Conservation (phyloP, 2,888 invertebrate genomes). For the Tubulanus polymorphus region DNA sequence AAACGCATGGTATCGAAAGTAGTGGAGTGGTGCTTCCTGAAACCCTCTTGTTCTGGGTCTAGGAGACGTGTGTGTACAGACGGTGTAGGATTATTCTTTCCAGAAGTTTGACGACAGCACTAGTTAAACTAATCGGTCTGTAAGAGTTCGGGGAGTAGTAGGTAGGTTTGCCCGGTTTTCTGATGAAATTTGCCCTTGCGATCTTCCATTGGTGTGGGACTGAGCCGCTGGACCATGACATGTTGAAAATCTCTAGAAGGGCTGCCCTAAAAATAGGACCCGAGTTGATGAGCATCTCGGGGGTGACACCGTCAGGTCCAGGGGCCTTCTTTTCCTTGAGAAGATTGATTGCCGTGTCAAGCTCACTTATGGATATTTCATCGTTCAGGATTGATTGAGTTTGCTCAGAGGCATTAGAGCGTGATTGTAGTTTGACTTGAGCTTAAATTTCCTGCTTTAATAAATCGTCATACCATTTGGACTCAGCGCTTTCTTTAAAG, state of each 20-base stretch:
- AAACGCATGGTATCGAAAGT: too few relatives aligned
- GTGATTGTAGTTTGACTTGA: too few relatives aligned
- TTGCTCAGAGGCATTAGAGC: too few relatives aligned
- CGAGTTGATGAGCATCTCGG: background rate
- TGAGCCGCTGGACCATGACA: background rate
- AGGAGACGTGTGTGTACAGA: background rate
- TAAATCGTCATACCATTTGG: too few relatives aligned
- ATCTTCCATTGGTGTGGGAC: background rate
- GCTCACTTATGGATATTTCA: too few relatives aligned
- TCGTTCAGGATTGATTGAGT: too few relatives aligned
- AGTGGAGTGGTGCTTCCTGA: too few relatives aligned
- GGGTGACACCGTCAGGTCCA: background rate
- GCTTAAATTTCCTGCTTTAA: too few relatives aligned
- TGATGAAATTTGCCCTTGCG: background rate
- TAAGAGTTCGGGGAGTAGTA: background rate
- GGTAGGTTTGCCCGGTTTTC: background rate
- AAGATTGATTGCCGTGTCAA: background rate
- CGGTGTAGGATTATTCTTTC: background rate
- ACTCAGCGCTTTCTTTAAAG: too few relatives aligned
- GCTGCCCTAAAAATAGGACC: background rate
- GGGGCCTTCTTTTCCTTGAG: background rate
- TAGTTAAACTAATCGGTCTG: background rate
- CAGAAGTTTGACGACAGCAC: background rate
- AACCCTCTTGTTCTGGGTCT: too few relatives aligned
- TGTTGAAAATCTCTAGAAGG: background rate